Percentiles rank a stretch among this genome's conserved stretches.
Evolutionary conservation across 2,113 vertebrate species (phyloP).

Genomic region (Calyptommatus sinebrachiatus): DNA sequence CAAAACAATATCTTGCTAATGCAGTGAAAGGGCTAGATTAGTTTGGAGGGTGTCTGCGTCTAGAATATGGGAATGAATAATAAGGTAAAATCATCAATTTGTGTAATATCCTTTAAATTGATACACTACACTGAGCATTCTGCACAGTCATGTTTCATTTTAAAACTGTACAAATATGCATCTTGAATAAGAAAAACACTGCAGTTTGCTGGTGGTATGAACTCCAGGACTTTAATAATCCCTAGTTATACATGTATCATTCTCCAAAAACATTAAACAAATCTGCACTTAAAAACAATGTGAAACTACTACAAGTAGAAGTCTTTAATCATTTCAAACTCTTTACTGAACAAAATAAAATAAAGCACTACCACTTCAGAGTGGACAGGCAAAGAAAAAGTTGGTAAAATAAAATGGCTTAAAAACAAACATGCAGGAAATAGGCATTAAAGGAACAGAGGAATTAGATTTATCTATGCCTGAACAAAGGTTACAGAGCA

Average conservation of each 20-base stretch:
- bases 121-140: no score
- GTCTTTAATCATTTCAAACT: constrained; percentile 27
- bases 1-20: background rate
- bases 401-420: constrained; percentile 13
- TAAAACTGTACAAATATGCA: background rate
- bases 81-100: no score
- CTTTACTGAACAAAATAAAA: constrained; percentile 16
- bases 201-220: background rate
- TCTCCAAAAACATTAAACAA: constrained; percentile 5
- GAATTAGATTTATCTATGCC: constrained; percentile 23
- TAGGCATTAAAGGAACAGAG: constrained; percentile 34
- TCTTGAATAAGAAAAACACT: background rate
- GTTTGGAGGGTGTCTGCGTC: no score
- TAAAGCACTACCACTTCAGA: constrained; percentile 26
- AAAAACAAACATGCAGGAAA: constrained; percentile 30
- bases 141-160: background rate
- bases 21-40: no score
- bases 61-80: background rate
- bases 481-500: constrained; percentile 42
- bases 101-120: no score
- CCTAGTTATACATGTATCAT: background rate
- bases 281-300: constrained; percentile 48
- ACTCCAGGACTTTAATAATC: background rate
- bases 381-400: constrained; percentile 25
- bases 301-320: constrained; percentile 22